Conservation (phyloP, 2,888 invertebrate species). For the Sericinus montela region DNA sequence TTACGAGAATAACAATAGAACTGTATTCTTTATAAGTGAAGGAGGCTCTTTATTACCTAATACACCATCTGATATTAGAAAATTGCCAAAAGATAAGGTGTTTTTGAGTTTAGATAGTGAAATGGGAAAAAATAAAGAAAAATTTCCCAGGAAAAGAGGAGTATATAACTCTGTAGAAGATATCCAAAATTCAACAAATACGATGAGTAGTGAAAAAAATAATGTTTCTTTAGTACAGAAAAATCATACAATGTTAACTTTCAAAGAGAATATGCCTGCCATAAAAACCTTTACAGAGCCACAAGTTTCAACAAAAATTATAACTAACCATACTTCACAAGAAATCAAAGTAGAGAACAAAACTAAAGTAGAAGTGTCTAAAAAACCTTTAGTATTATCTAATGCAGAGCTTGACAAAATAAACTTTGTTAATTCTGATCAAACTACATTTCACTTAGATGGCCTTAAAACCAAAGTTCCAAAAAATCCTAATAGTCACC, state of each 20-base stretch:
- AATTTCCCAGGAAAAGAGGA: conserved; percentile 32
- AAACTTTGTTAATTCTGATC: conserved; percentile 1
- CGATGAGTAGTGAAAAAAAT: conserved; percentile 21
- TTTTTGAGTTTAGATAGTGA: conserved; percentile 42
- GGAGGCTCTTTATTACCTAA: conserved; percentile 45
- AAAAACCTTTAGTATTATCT: conserved; percentile 51
- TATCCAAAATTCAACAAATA: conserved; percentile 16
- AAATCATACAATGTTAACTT: neutral
- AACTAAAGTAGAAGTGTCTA: conserved; percentile 29
- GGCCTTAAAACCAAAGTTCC: conserved; percentile 14
- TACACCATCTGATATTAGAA: conserved; percentile 25
- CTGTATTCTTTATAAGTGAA: conserved; percentile 44
- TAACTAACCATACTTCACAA: conserved; percentile 11
- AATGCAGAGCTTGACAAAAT: conserved; percentile 39
- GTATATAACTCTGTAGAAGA: conserved; percentile 23
- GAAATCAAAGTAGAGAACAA: conserved; percentile 17
- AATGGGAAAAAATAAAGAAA: conserved; percentile 39
- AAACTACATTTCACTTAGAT: conserved; percentile 2
- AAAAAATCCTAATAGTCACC: conserved; percentile 52
- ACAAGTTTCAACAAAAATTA: conserved; percentile 12
- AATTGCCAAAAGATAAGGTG: conserved; percentile 39
- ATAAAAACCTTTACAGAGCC: conserved; percentile 3
- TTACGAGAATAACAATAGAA: conserved; percentile 25
- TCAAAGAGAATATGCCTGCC: neutral
- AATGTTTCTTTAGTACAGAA: conserved; percentile 1